Percentiles rank a stretch among this genome's conserved stretches.
These are phyloP conservation scores for Dasypolia templi DNA, from an alignment of 2,888 invertebrate genomes.

Conservation along the genomic window DNA sequence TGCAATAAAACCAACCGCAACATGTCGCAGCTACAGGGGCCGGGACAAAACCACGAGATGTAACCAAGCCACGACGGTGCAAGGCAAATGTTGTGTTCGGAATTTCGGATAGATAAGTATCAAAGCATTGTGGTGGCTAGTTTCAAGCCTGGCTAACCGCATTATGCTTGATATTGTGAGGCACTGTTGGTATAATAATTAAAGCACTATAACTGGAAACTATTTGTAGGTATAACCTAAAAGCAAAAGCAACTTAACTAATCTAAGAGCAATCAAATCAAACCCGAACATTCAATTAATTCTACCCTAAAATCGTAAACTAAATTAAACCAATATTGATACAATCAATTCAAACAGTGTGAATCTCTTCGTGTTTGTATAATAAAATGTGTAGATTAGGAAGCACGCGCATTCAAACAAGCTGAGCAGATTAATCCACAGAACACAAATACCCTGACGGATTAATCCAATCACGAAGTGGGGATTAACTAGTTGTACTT, in stretches of 20 bases:
- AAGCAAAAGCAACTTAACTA: neutral
- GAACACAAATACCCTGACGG: too few species aligned
- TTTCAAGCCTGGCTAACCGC: conserved; percentile 69
- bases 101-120: conserved; percentile 67
- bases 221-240: neutral
- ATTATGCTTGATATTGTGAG: conserved; percentile 45
- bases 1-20: conserved; percentile 67
- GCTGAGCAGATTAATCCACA: conserved; percentile 68
- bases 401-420: conserved; percentile 55
- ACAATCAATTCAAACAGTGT: conserved; percentile 23
- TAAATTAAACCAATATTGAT: conserved; percentile 38
- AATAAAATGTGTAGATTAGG: conserved; percentile 49
- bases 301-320: conserved; percentile 9
- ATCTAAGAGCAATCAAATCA: too few species aligned
- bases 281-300: neutral
- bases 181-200: conserved; percentile 37
- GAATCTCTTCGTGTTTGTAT: conserved; percentile 34
- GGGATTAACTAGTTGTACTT: conserved; percentile 72
- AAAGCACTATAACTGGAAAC: conserved; percentile 20
- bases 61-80: conserved; percentile 69
- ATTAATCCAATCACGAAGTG: conserved; percentile 73
- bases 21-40: conserved; percentile 55
- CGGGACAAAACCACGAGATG: conserved; percentile 69
- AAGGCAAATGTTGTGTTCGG: conserved; percentile 66
- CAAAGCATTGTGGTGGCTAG: conserved; percentile 67